Conservation (phyloP, 2,888 invertebrate species). For the Ochropleura plecta region DNA sequence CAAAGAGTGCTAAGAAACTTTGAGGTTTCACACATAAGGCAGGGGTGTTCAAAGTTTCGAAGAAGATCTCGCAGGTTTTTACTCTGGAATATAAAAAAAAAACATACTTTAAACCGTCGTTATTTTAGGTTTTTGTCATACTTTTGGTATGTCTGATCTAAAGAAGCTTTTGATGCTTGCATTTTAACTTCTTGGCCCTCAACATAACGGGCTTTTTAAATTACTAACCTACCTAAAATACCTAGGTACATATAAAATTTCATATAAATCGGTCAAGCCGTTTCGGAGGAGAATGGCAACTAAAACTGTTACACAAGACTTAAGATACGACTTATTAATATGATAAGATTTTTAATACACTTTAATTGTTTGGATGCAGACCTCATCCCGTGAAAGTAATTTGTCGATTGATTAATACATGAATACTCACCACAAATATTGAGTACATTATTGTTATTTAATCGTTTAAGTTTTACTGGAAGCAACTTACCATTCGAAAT, state of each 20-base stretch:
- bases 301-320: too few relatives aligned
- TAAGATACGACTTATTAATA: too few relatives aligned
- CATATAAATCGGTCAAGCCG: too few relatives aligned
- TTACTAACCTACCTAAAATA: too few relatives aligned
- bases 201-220: background rate
- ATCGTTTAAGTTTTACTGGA: background rate
- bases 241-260: too few relatives aligned
- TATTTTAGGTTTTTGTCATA: background rate
- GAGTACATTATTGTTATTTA: background rate
- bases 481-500: background rate
- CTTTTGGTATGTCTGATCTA: background rate
- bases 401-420: background rate
- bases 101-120: background rate
- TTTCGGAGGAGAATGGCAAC: too few relatives aligned
- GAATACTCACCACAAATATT: background rate
- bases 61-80: slow-evolving; percentile 83
- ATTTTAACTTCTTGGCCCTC: background rate
- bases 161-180: background rate
- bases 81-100: slow-evolving; percentile 69
- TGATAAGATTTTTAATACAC: background rate
- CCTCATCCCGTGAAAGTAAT: background rate
- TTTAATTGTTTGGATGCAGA: background rate
- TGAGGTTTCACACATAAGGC: slow-evolving; percentile 81
- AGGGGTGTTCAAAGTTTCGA: slow-evolving; percentile 82
- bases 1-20: slow-evolving; percentile 79